Conservation (phyloP, 2,797 vertebrate species). For the Crocodylus rhombifer region DNA sequence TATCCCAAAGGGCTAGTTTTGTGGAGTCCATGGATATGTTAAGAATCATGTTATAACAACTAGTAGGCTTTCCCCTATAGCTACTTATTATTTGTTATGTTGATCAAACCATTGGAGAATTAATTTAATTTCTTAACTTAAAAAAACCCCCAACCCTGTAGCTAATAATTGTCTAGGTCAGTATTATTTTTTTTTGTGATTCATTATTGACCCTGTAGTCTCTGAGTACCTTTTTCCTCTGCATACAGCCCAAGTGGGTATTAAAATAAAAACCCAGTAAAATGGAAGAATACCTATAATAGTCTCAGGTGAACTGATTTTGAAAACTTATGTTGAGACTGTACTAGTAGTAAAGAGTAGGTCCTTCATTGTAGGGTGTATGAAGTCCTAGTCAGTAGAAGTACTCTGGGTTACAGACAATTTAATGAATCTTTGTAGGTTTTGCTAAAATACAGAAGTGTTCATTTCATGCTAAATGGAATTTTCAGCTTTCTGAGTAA, state of each 20-base stretch:
- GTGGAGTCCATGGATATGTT: background rate
- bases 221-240: background rate
- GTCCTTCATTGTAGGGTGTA: rapidly evolving
- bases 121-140: background rate
- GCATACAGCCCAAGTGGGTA: background rate
- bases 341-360: background rate
- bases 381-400: background rate
- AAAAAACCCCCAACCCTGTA: no score
- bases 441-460: background rate
- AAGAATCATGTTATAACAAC: rapidly evolving
- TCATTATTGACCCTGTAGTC: background rate
- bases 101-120: background rate
- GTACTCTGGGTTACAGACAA: background rate
- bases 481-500: background rate
- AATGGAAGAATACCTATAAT: background rate
- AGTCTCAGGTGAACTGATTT: background rate
- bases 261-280: background rate
- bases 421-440: background rate
- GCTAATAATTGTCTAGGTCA: no score
- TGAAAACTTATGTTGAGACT: background rate
- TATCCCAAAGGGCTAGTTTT: background rate
- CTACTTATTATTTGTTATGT: background rate
- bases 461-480: background rate
- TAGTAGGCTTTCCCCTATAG: background rate
- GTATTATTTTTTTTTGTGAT: background rate